A percentile compares a stretch with the other conserved stretches of the same genome.
Evolutionary conservation across 1,140 invertebrate genomes (phyloP).

Genomic region (Drosophila willistoni): DNA sequence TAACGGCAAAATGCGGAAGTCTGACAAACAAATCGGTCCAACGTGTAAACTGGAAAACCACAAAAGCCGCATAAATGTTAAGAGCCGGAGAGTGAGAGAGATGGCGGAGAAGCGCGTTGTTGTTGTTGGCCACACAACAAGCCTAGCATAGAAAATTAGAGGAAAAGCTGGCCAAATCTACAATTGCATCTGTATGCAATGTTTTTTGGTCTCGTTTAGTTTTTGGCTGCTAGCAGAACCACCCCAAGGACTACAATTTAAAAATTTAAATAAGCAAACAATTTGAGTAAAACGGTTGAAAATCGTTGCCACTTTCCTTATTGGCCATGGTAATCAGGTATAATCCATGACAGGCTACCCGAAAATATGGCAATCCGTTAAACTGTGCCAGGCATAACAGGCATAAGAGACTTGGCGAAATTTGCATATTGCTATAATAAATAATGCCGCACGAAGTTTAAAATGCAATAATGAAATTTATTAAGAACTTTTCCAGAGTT

Average conservation of each 20-base stretch:
- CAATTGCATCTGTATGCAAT: constrained; percentile 19
- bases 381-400: not conserved
- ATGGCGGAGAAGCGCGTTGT: constrained; percentile 14
- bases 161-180: not conserved
- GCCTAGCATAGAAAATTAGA: constrained; percentile 49
- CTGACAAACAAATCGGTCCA: constrained; percentile 35
- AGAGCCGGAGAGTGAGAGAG: not conserved
- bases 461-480: constrained; percentile 63
- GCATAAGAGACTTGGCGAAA: constrained; percentile 18
- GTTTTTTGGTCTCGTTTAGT: not conserved
- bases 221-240: not conserved
- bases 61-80: constrained; percentile 64
- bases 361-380: not conserved
- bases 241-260: not conserved
- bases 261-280: constrained; percentile 2
- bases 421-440: constrained; percentile 40
- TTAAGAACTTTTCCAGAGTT: constrained; percentile 62
- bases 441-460: constrained; percentile 52
- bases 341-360: not conserved
- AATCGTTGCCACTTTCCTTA: constrained; percentile 1
- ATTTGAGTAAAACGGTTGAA: not conserved
- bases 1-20: constrained; percentile 46
- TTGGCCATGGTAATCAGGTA: not conserved
- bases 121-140: constrained; percentile 26
- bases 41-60: constrained; percentile 40